phyloP scores from a whole-genome alignment of 1,140 invertebrate genomes.

The Cyrtorhinus lividipennis region DNA sequence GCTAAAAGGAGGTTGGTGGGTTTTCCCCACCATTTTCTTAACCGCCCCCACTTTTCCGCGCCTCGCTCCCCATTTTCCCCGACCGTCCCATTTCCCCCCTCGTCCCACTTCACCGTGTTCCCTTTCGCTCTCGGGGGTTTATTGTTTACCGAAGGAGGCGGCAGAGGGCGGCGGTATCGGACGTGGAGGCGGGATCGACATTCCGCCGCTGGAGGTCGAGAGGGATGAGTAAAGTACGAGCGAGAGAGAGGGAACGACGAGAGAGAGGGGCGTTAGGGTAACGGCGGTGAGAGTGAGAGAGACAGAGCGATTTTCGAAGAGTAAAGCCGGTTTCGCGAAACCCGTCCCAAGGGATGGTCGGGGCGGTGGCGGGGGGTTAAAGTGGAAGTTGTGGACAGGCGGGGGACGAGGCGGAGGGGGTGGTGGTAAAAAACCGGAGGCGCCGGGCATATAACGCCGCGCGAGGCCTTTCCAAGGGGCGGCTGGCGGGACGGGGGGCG shows the following conservation, averaged over 20 bases:
- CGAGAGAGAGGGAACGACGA: constrained; percentile 5
- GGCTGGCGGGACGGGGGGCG: not conserved
- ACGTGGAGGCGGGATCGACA: constrained; percentile 6
- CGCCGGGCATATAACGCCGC: constrained; percentile 19
- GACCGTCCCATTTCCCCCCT: not conserved
- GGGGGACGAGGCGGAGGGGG: not conserved
- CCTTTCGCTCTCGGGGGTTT: not conserved
- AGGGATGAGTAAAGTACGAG: constrained; percentile 3
- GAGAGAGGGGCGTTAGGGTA: constrained; percentile 1
- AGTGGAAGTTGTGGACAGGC: not conserved
- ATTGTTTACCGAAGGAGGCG: not conserved
- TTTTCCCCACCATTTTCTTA: not conserved
- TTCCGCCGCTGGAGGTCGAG: not conserved
- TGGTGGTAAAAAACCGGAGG: constrained; percentile 11
- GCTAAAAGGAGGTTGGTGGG: not conserved
- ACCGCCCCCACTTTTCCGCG: not conserved
- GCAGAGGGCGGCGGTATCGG: not conserved
- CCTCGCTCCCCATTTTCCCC: not conserved
- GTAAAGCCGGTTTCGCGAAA: not conserved
- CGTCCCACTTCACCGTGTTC: not conserved
- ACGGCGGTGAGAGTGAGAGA: not conserved
- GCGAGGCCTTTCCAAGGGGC: not conserved
- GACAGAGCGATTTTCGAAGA: not conserved
- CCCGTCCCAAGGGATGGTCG: not conserved
- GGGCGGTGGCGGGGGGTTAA: not conserved